A percentile compares a stretch with the other conserved stretches of the same genome.
Conservation (phyloP, 2,113 vertebrate species). For the Nesoenas mayeri region DNA sequence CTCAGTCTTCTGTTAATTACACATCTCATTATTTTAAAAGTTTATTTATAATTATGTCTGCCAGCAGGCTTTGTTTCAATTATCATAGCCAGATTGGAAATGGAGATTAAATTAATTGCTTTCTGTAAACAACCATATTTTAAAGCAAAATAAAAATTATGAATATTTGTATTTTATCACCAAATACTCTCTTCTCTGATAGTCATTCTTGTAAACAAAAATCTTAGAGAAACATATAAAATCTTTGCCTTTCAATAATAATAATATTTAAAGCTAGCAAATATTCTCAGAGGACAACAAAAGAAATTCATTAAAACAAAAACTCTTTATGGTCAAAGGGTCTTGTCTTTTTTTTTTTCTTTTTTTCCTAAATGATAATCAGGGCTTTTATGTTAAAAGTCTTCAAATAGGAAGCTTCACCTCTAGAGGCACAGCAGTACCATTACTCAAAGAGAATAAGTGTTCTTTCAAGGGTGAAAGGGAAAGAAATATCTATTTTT, state of each 20-base stretch:
- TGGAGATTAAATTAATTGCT: constrained; percentile 44
- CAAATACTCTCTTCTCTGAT: background rate
- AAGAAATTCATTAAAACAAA: background rate
- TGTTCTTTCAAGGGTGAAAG: constrained; percentile 6
- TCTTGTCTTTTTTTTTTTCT: background rate
- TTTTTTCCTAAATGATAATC: background rate
- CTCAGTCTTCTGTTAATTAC: constrained; percentile 61
- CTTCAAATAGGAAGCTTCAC: background rate
- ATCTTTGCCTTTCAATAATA: background rate
- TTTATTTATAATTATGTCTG: constrained; percentile 56
- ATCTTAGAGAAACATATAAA: background rate
- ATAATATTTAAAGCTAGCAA: background rate
- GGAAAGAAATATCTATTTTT: constrained; percentile 3
- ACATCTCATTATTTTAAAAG: constrained; percentile 63
- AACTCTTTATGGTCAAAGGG: background rate
- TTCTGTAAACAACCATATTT: constrained; percentile 29
- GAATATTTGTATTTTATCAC: constrained; percentile 26
- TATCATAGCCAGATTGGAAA: constrained; percentile 53
- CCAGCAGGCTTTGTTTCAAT: constrained; percentile 27
- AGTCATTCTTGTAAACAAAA: background rate
- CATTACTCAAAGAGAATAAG: background rate
- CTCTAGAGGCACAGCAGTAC: constrained; percentile 25
- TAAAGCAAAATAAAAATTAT: background rate
- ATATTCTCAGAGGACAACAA: background rate
- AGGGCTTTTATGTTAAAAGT: constrained; percentile 28